Evolutionary conservation across 2,797 vertebrate species (phyloP).

Genomic region (Coreius guichenoti): DNA sequence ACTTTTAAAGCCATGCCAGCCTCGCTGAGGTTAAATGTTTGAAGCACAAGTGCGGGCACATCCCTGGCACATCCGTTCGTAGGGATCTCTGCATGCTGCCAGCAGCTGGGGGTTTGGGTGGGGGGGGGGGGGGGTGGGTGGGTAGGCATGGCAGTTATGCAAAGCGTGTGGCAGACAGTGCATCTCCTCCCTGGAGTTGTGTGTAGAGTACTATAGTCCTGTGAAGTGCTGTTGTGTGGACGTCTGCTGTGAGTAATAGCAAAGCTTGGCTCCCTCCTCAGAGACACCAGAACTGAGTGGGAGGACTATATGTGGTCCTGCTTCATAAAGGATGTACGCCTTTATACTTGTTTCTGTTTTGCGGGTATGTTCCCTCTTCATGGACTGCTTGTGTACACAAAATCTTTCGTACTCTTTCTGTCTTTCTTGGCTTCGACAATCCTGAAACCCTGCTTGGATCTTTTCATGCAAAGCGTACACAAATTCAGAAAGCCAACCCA

Average conservation of each 20-base stretch:
- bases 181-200: slow-evolving; percentile 4
- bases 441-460: slow-evolving; percentile 3
- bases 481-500: slow-evolving; percentile 20
- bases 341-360: slow-evolving; percentile 35
- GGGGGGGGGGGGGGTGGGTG: slow-evolving; percentile 26
- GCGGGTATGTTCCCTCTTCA: slow-evolving; percentile 2
- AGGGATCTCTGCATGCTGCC: slow-evolving; percentile 33
- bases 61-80: slow-evolving; percentile 14
- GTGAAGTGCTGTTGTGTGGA: slow-evolving; percentile 39
- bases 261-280: slow-evolving; percentile 37
- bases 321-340: not conserved
- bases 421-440: slow-evolving; percentile 2
- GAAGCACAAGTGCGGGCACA: slow-evolving; percentile 34
- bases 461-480: slow-evolving; percentile 38
- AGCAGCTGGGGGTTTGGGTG: slow-evolving; percentile 23
- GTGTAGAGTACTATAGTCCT: slow-evolving; percentile 33
- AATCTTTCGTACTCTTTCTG: not conserved
- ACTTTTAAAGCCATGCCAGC: slow-evolving; percentile 25
- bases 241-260: slow-evolving; percentile 43
- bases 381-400: slow-evolving; percentile 21
- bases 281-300: slow-evolving; percentile 21
- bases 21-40: slow-evolving; percentile 37
- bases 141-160: slow-evolving; percentile 35
- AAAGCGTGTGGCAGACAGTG: slow-evolving; percentile 47
- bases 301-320: slow-evolving; percentile 31